phyloP scores from a whole-genome alignment of 2,888 invertebrate species.

The Neoaliturus tenellus region DNA sequence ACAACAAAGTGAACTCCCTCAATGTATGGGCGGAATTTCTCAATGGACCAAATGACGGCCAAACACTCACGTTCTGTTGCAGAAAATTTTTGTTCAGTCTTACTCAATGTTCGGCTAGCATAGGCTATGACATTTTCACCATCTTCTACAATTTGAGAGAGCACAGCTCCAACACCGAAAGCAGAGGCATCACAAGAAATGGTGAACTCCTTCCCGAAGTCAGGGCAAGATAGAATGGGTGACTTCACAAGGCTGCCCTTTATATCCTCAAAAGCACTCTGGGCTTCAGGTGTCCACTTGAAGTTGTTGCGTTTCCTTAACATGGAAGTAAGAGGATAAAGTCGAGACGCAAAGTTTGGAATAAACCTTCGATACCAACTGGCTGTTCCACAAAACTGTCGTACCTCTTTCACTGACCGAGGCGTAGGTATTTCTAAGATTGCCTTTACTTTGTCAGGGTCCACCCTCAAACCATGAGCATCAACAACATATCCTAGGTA shows the following conservation, averaged over 20 bases:
- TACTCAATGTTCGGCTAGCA: slow-evolving; percentile 61
- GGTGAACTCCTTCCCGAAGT: slow-evolving; percentile 56
- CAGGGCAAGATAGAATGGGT: slow-evolving; percentile 59
- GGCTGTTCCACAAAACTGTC: slow-evolving; percentile 55
- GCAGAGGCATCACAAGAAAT: slow-evolving; percentile 60
- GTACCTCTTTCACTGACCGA: slow-evolving; percentile 14
- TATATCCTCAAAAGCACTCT: slow-evolving; percentile 48
- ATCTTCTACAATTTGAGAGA: slow-evolving; percentile 63
- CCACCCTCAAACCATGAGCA: slow-evolving; percentile 47
- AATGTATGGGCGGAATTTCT: slow-evolving; percentile 64
- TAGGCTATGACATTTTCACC: slow-evolving; percentile 64
- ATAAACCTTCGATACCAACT: slow-evolving; percentile 65
- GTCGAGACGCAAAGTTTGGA: slow-evolving; percentile 61
- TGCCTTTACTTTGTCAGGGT: slow-evolving; percentile 53
- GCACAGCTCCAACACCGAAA: slow-evolving; percentile 58
- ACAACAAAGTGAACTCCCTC: slow-evolving; percentile 61
- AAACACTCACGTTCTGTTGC: slow-evolving; percentile 66
- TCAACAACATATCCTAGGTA: slow-evolving; percentile 58
- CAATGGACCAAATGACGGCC: slow-evolving; percentile 64
- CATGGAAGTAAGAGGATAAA: slow-evolving; percentile 58
- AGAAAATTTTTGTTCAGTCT: slow-evolving; percentile 63
- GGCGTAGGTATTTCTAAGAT: slow-evolving; percentile 51
- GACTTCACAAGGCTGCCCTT: slow-evolving; percentile 34
- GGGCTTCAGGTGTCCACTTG: slow-evolving; percentile 56
- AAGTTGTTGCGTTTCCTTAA: slow-evolving; percentile 56